A percentile compares a stretch with the other conserved stretches of the same genome.
Evolutionary conservation across 2,797 vertebrate genomes (phyloP).

Genomic region (Sebastes oblongus): DNA sequence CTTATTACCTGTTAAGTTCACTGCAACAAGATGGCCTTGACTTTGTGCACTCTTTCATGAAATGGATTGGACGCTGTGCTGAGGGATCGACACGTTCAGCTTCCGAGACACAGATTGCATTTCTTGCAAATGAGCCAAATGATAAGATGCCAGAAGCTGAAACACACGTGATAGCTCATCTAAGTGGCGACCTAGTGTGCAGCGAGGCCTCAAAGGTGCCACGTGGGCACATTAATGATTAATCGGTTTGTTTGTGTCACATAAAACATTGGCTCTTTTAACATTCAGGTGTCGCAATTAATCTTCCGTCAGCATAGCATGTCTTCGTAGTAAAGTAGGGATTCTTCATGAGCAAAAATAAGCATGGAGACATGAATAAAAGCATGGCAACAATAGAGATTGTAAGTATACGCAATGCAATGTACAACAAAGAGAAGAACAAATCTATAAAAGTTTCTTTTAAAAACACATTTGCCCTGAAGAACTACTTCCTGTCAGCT

Average conservation of each 20-base stretch:
- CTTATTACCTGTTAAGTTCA: conserved; percentile 45
- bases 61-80: not conserved
- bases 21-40: conserved; percentile 13
- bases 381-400: not conserved
- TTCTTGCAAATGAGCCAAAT: conserved; percentile 31
- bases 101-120: conserved; percentile 4
- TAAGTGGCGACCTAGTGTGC: conserved; percentile 31
- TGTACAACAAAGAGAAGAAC: not conserved
- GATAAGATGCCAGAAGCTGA: conserved; percentile 10
- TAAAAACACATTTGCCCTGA: not conserved
- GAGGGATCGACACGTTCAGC: not conserved
- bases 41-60: conserved; percentile 13
- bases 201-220: conserved; percentile 26
- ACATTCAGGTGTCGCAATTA: conserved; percentile 11
- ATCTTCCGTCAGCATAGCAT: not conserved
- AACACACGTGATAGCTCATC: conserved; percentile 26
- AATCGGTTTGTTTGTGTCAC: conserved; percentile 42
- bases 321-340: not conserved
- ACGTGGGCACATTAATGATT: conserved; percentile 43
- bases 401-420: not conserved
- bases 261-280: conserved; percentile 21
- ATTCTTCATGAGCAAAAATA: not conserved
- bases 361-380: not conserved
- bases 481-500: not conserved
- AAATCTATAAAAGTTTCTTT: not conserved